Percentiles rank a stretch among this genome's conserved stretches.
Evolutionary conservation across 2,113 vertebrate species (phyloP).

Genomic region (Hoplias malabaricus): DNA sequence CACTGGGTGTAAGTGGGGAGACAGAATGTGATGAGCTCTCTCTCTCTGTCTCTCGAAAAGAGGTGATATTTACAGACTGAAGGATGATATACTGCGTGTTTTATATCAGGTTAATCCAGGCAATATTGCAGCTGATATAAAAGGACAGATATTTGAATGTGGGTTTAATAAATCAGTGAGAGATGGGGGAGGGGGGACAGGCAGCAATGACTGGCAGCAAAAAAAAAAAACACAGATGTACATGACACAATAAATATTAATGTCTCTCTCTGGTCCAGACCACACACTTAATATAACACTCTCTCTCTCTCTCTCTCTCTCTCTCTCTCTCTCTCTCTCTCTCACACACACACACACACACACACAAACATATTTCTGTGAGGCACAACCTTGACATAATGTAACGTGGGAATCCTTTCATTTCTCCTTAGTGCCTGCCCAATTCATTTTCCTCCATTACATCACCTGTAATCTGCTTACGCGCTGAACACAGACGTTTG

Average conservation of each 20-base stretch:
- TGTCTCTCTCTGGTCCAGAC: too few species aligned
- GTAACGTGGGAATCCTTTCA: neutral
- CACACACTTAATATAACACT: too few species aligned
- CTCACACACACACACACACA: too few species aligned
- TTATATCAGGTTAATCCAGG: neutral
- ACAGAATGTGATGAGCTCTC: too few species aligned
- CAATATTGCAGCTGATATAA: neutral
- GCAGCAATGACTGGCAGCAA: too few species aligned
- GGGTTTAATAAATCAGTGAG: neutral
- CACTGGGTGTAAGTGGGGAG: too few species aligned
- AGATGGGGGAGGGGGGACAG: neutral
- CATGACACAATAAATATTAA: too few species aligned
- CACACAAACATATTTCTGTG: neutral
- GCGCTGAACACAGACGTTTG: neutral
- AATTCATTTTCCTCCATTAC: neutral
- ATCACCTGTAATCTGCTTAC: neutral
- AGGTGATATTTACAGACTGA: neutral
- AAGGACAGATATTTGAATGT: neutral
- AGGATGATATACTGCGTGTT: neutral
- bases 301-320: too few species aligned
- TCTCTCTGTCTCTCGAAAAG: neutral
- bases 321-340: too few species aligned
- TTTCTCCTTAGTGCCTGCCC: neutral
- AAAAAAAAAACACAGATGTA: too few species aligned
- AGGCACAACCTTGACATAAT: neutral